These are phyloP conservation scores for Sminthopsis crassicaudata DNA, from an alignment of 2,113 vertebrate genomes.

Conservation along the genomic window DNA sequence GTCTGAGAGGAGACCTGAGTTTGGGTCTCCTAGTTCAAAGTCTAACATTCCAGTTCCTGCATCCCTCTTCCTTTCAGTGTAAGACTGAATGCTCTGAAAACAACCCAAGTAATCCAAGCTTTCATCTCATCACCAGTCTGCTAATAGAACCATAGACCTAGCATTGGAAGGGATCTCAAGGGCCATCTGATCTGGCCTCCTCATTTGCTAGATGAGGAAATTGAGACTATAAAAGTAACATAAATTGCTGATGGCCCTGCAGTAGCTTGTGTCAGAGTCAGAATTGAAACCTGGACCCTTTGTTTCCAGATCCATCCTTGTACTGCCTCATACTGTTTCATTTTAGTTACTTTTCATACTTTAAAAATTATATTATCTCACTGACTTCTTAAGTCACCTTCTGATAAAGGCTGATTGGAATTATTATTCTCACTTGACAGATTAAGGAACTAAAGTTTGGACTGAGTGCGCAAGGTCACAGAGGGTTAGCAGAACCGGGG, in stretches of 20 bases:
- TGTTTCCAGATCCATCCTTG: neutral
- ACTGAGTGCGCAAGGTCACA: neutral
- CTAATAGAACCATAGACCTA: neutral
- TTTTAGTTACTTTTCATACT: neutral
- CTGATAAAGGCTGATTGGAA: neutral
- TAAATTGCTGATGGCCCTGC: neutral
- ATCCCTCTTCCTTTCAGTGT: neutral
- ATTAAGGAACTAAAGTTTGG: neutral
- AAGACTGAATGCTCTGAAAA: neutral
- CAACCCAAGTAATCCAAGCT: neutral
- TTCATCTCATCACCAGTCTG: neutral
- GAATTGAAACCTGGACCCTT: neutral
- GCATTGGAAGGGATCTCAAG: neutral
- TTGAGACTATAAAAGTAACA: neutral
- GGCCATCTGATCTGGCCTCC: neutral
- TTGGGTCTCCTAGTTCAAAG: neutral
- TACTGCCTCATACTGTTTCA: neutral
- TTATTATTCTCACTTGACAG: neutral
- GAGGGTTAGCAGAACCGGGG: rapidly evolving
- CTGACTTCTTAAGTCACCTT: neutral
- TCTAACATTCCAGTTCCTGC: neutral
- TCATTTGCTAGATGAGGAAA: neutral
- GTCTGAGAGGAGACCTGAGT: neutral
- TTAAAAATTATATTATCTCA: neutral
- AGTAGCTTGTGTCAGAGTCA: neutral